Evolutionary conservation across 1,140 invertebrate species (phyloP).

Genomic region (Galendromus occidentalis): DNA sequence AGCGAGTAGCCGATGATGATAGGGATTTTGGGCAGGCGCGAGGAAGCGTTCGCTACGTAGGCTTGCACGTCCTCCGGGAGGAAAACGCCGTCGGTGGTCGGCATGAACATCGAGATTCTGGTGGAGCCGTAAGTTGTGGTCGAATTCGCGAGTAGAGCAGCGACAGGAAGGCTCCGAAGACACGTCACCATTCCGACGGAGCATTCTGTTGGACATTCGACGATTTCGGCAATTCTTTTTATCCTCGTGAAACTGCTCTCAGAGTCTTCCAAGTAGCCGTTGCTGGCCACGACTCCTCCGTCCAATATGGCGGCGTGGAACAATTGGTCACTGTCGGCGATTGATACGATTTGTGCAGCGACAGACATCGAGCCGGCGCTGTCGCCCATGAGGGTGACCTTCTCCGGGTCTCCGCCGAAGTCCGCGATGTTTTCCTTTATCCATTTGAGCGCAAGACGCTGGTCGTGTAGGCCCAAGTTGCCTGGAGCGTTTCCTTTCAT

Average conservation of each 20-base stretch:
- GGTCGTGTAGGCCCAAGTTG: conserved; percentile 32
- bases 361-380: conserved; percentile 18
- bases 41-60: not conserved
- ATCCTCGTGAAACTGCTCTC: not conserved
- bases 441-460: conserved; percentile 27
- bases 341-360: not conserved
- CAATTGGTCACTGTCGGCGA: not conserved
- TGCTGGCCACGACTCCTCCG: not conserved
- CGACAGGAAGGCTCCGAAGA: not conserved
- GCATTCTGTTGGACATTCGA: not conserved
- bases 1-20: not conserved
- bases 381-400: conserved; percentile 25
- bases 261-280: not conserved
- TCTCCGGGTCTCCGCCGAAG: conserved; percentile 29
- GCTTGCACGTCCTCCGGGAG: not conserved
- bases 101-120: not conserved
- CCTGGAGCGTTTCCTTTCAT: conserved; percentile 23
- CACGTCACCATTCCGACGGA: not conserved
- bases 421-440: conserved; percentile 27
- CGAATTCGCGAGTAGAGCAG: not conserved
- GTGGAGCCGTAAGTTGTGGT: too few relatives aligned
- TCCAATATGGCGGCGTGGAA: not conserved
- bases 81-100: not conserved
- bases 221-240: not conserved
- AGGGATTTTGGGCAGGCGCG: not conserved